Evolutionary conservation across 2,797 vertebrate genomes (phyloP), one percentile per base, ranked within the genome.

Genomic region (Gallinago stenura): DNA sequence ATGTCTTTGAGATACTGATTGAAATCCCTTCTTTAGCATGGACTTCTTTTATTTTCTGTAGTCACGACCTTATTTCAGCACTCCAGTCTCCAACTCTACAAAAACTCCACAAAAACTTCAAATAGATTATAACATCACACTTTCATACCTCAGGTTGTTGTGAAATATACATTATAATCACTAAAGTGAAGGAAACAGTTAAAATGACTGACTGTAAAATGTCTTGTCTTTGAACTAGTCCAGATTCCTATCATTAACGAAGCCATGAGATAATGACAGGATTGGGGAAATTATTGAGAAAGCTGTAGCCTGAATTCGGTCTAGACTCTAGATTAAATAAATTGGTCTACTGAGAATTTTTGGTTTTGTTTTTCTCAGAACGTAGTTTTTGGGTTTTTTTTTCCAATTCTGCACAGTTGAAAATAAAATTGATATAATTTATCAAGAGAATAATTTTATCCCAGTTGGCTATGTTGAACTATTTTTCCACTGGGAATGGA

Each of bases 261-360:
- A 85, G 31, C 48, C 31, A 68, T 24, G 33, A 68, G 56, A 73
- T 35, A 68, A 60, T 72, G 41, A 60, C 60, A 28, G 12, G 33
- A 54, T 87, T 84, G 86, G 56, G 70, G 33, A 58, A 84, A 50
- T 39, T 87, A 7, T 65, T 83, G 73, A 89, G 46, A 76, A 93
- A 64, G 41, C 62, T 76, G 39, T 28, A 86, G 37, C n/a, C 43
- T 78, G 28, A 80, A 80, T 69, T 69, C 6, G 1, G 51, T 65
- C 69, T 91, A 91, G 91, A 91, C 65, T 82, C 46, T 57, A 77
- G 31, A 73, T 66, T 50, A 87, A 83, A 68, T 48, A 90, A 77
- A 93, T 30, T 73, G 35, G 41, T 78, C 46, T 81, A 82, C 37
- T 30, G 19, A 7, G 22, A 90, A 35, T 3, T 58, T 89, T 87